Conservation (phyloP, 2,888 invertebrate genomes). For the Sinodicranocentrus sp. region DNA sequence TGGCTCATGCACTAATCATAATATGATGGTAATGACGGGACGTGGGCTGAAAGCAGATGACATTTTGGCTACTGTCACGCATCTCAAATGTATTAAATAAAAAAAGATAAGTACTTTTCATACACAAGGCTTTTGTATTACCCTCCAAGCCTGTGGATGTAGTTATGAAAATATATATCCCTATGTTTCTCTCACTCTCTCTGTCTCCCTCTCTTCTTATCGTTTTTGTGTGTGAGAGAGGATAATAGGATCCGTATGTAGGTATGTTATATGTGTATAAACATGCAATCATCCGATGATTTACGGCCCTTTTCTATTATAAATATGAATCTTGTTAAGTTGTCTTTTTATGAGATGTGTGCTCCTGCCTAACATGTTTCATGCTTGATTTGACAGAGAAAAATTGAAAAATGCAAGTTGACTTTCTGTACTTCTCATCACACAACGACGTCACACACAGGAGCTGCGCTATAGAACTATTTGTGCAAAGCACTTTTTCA, state of each 20-base stretch:
- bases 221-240: no score
- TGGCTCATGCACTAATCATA: slow-evolving; percentile 64
- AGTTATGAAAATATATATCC: no score
- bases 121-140: background rate
- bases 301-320: slow-evolving; percentile 69
- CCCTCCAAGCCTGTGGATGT: no score
- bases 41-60: slow-evolving; percentile 71
- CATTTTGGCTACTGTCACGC: slow-evolving; percentile 70
- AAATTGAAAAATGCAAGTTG: slow-evolving; percentile 71
- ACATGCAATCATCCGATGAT: slow-evolving; percentile 70
- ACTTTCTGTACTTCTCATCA: slow-evolving; percentile 66
- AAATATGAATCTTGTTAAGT: slow-evolving; percentile 71
- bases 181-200: no score
- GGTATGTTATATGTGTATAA: slow-evolving; percentile 42
- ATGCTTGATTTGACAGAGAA: slow-evolving; percentile 71
- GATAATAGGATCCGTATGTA: no score
- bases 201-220: no score
- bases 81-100: slow-evolving; percentile 65
- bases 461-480: no score
- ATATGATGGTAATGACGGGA: slow-evolving; percentile 68
- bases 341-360: slow-evolving; percentile 68
- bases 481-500: slow-evolving; percentile 16
- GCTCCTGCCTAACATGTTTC: slow-evolving; percentile 67
- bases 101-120: slow-evolving; percentile 62
- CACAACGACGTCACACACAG: no score